Evolutionary conservation across 2,888 invertebrate genomes (phyloP).

Genomic region (Eurois occulta): DNA sequence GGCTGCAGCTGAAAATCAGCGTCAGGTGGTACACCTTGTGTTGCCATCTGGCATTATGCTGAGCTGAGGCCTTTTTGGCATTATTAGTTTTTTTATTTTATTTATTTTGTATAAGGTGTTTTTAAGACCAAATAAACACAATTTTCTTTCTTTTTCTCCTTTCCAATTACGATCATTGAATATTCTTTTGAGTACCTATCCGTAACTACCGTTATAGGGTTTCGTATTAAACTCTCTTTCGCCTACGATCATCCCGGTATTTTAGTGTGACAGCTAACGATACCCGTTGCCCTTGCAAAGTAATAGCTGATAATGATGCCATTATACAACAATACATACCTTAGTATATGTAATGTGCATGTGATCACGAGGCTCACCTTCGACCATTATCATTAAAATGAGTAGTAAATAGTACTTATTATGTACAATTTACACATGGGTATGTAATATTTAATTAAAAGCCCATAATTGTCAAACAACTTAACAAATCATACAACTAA

Average conservation of each 20-base stretch:
- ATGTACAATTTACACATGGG: conserved; percentile 1
- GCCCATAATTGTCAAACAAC: conserved; percentile 33
- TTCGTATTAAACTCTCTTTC: background rate
- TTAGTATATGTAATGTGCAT: background rate
- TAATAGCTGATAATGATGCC: background rate
- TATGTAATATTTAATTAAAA: conserved; percentile 27
- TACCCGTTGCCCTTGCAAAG: conserved; percentile 26
- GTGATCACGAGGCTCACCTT: conserved; percentile 21
- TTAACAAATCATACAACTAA: conserved; percentile 20
- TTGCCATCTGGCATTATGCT: no score
- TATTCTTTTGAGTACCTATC: no score
- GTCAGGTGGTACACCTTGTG: no score
- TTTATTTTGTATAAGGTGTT: no score
- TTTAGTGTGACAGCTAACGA: background rate
- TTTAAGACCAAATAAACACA: no score
- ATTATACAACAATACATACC: background rate
- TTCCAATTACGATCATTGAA: no score
- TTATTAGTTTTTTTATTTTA: no score
- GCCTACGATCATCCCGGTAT: background rate
- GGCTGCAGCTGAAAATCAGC: no score
- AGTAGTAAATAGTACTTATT: conserved; percentile 6
- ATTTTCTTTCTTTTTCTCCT: no score
- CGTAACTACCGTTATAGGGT: background rate
- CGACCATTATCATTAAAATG: conserved; percentile 37
- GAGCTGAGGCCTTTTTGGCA: no score